A percentile compares a stretch with the other conserved stretches of the same genome.
Conservation (phyloP, 2,888 invertebrate genomes). For the Quadriops clusia region DNA sequence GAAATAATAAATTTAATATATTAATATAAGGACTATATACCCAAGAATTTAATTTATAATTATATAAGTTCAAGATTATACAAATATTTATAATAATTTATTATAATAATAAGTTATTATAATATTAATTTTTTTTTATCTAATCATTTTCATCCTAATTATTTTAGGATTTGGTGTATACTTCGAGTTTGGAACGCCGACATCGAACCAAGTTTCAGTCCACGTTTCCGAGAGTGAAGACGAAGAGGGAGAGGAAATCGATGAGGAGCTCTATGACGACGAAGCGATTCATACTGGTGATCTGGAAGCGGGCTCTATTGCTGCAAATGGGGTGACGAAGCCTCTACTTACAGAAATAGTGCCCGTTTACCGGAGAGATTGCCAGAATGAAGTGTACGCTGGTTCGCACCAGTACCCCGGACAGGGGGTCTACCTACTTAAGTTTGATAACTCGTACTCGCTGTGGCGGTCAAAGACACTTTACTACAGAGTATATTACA, state of each 20-base stretch:
- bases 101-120: not conserved
- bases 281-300: conserved; percentile 38
- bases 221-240: conserved; percentile 94
- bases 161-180: conserved; percentile 78
- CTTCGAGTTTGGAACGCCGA: conserved; percentile 93
- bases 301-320: conserved; percentile 45
- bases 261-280: conserved; percentile 38
- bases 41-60: not conserved
- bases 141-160: too few species aligned
- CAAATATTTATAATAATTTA: not conserved
- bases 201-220: conserved; percentile 76
- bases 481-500: conserved; percentile 97
- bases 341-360: conserved; percentile 75
- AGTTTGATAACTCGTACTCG: conserved; percentile 99
- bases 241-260: conserved; percentile 65
- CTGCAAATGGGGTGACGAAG: conserved; percentile 26
- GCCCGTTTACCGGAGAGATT: conserved; percentile 91
- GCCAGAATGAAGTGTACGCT: conserved; percentile 94
- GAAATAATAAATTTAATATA: too few species aligned
- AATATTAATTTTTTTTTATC: not conserved
- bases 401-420: conserved; percentile 95
- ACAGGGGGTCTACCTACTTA: conserved; percentile 91
- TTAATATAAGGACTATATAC: not conserved
- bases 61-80: not conserved
- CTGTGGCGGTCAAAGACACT: conserved; percentile 98